phyloP scores from a whole-genome alignment of 2,797 vertebrate genomes.

The Tolypeutes matacus region DNA sequence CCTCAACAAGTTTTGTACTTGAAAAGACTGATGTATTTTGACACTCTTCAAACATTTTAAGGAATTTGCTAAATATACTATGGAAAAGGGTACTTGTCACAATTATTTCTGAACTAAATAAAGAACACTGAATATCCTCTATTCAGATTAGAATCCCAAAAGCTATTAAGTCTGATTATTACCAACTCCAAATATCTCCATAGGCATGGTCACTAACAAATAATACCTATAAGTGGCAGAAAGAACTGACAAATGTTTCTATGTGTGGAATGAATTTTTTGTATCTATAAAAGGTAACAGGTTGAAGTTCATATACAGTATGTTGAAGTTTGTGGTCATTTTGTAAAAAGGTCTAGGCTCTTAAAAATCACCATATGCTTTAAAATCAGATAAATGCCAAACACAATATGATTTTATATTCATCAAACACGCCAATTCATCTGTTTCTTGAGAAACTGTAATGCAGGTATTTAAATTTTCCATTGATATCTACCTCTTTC shows the following conservation, averaged over 20 bases:
- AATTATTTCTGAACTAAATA: slow-evolving; percentile 62
- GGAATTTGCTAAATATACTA: slow-evolving; percentile 74
- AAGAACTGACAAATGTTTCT: neutral
- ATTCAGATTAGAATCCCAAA: slow-evolving; percentile 31
- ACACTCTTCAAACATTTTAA: slow-evolving; percentile 74
- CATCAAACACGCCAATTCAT: neutral
- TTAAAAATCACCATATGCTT: neutral
- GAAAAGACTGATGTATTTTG: slow-evolving; percentile 81
- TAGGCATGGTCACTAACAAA: neutral
- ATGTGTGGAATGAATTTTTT: neutral
- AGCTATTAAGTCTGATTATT: neutral
- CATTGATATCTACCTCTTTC: neutral
- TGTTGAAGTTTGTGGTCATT: neutral
- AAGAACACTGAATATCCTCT: neutral
- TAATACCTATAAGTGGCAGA: neutral
- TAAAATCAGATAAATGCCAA: neutral
- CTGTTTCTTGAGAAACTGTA: neutral
- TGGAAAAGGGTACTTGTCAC: slow-evolving; percentile 57
- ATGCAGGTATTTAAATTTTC: neutral
- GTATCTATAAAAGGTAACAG: neutral
- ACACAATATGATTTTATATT: neutral
- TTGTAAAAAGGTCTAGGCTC: neutral
- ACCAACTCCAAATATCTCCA: neutral
- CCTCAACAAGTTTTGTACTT: slow-evolving; percentile 66
- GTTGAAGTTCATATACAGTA: neutral